Evolutionary conservation across 92 coral and sea anemone species (phyloP), one percentile per base, ranked within the genome.

Genomic region (Epizoanthus scotinus): DNA sequence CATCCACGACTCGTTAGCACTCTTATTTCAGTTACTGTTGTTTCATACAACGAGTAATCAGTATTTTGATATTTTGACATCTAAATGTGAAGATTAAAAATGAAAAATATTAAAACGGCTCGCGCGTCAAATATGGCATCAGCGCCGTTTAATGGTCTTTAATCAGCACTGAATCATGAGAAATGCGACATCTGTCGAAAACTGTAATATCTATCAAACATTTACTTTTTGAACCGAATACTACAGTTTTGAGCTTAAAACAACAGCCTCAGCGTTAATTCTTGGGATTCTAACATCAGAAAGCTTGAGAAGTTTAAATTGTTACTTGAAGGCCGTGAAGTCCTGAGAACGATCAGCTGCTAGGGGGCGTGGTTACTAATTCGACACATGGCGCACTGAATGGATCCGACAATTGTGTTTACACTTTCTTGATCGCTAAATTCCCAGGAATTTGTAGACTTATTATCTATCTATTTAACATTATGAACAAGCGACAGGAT

Each of bases 401-500:
- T 52, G 34, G 44, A 58, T 10, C 6, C 14, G 49, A 6, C 15
- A 22, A 58, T 14, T n/a, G 27, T 75, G 18, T 58, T 58, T 58
- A 59, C 56, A 58, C 55, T 59, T 40, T 75, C 67, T 34, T 75
- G 63, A 75, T 75, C 57, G 58, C 47, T 75, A 53, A 59, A 57
- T 75, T 75, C 81, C 81, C 69, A 59, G 69, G 56, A 58, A 75
- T 60, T 75, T 58, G 38, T 58, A 6, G 17, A 42, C 57, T 75
- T 28, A 60, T 75, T 75, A 75, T 59, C 68, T 54, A 12, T 75
- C 9, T 21, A 59, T 75, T 75, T 75, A 40, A 75, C 81, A 59
- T 75, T 75, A 75, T 75, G 81, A 75, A 75, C 19, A 75, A 58
- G 55, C 57, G 63, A 26, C 89, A 86, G 36, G 90, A 92, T 75